Percentiles rank a stretch among this genome's conserved stretches.
Conservation (phyloP, 1,140 invertebrate species). For the Heliconius eleuchia region DNA sequence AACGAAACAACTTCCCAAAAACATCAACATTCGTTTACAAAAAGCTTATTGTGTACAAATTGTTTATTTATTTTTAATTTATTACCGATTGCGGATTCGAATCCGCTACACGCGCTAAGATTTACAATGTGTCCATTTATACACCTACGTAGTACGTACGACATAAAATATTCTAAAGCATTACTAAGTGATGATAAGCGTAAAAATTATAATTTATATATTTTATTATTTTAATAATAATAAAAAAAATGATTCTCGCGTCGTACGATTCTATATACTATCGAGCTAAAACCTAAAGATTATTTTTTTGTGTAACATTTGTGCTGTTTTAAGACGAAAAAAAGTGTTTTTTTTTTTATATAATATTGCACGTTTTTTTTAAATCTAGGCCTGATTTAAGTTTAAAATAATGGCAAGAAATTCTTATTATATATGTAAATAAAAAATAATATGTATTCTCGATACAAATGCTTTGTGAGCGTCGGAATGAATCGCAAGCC, state of each 20-base stretch:
- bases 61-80: slow-evolving; percentile 22
- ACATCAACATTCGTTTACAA: slow-evolving; percentile 33
- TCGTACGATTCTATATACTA: slow-evolving; percentile 2
- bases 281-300: slow-evolving; percentile 5
- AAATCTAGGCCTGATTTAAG: slow-evolving; percentile 1
- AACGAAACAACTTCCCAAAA: slow-evolving; percentile 31
- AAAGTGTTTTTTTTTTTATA: background rate
- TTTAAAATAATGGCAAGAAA: slow-evolving; percentile 12
- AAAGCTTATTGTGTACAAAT: slow-evolving; percentile 48
- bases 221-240: background rate
- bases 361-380: background rate
- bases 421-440: background rate
- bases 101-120: background rate
- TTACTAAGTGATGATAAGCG: slow-evolving; percentile 4
- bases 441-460: background rate
- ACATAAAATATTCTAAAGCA: slow-evolving; percentile 4
- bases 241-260: background rate
- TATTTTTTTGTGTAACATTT: slow-evolving; percentile 8
- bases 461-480: background rate
- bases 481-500: slow-evolving; percentile 1
- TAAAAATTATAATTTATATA: slow-evolving; percentile 7
- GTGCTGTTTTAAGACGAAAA: background rate
- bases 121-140: slow-evolving; percentile 5
- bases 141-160: slow-evolving; percentile 7
- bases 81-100: background rate